A percentile compares a stretch with the other conserved stretches of the same genome.
These are phyloP conservation scores for Pristionchus exspectatus DNA, from an alignment of 2,888 invertebrate species.

Conservation along the genomic window DNA sequence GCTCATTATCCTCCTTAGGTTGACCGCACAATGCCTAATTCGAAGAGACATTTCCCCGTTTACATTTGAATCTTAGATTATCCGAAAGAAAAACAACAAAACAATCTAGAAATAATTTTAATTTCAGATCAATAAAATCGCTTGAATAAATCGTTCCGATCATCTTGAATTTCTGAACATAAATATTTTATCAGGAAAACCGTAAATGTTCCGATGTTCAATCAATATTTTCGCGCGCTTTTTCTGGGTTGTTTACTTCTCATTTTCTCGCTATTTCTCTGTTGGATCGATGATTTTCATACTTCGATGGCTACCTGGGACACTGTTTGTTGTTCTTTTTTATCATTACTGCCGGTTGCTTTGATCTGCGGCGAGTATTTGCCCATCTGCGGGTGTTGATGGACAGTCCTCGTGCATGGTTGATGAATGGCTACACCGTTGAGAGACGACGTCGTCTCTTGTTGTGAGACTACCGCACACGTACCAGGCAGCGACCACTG, in stretches of 20 bases:
- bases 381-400: slow-evolving; percentile 26
- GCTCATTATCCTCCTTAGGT: slow-evolving; percentile 29
- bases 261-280: not conserved
- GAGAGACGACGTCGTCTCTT: slow-evolving; percentile 9
- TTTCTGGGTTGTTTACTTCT: not conserved
- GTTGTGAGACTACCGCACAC: slow-evolving; percentile 9
- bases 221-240: not conserved
- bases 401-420: slow-evolving; percentile 19
- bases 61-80: not conserved
- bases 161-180: not conserved
- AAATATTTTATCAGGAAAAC: not conserved
- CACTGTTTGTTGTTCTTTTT: slow-evolving; percentile 34
- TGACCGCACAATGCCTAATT: not conserved
- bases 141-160: not conserved
- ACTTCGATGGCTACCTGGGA: not conserved
- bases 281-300: not conserved
- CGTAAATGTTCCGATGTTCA: not conserved
- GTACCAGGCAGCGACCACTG: slow-evolving; percentile 51
- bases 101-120: not conserved
- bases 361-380: slow-evolving; percentile 25
- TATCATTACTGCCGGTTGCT: slow-evolving; percentile 12
- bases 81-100: not conserved
- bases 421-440: slow-evolving; percentile 35
- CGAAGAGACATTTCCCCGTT: not conserved
- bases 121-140: not conserved